These are phyloP conservation scores for Burhinus bistriatus DNA, from an alignment of 2,113 vertebrate genomes.

Conservation along the genomic window DNA sequence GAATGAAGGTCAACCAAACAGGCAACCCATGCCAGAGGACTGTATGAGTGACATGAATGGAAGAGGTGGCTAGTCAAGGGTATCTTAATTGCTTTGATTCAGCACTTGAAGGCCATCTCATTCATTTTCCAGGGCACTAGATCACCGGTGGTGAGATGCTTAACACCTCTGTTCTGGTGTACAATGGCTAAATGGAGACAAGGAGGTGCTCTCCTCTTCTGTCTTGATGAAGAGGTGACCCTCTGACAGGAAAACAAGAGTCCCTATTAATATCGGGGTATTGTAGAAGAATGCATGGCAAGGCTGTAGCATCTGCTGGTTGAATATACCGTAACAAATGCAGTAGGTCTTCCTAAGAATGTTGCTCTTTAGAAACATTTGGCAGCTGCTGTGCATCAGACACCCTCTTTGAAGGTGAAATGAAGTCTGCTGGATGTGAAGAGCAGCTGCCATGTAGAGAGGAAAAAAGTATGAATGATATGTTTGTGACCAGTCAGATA, in stretches of 20 bases:
- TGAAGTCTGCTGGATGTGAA: not conserved
- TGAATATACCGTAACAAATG: not conserved
- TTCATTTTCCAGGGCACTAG: not conserved
- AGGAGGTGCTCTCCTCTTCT: not conserved
- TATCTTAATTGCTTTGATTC: not conserved
- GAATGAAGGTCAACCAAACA: not conserved
- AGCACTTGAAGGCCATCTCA: not conserved
- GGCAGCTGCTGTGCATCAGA: not conserved
- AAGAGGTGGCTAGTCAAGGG: not conserved
- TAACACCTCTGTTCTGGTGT: not conserved
- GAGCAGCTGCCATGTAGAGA: not conserved
- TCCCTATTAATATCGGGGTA: not conserved
- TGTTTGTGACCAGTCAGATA: not conserved
- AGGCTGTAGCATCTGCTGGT: rapidly evolving
- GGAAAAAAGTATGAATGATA: not conserved
- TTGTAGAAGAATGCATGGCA: not conserved
- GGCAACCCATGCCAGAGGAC: not conserved
- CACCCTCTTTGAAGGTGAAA: not conserved
- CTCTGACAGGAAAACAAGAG: not conserved
- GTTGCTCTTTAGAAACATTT: not conserved
- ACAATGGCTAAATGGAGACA: not conserved
- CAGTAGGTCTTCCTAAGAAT: not conserved
- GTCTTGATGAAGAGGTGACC: not conserved
- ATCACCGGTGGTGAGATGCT: not conserved
- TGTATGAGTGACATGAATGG: not conserved